Evolutionary conservation across 2,888 invertebrate genomes (phyloP).

Genomic region (Graphium colonna): DNA sequence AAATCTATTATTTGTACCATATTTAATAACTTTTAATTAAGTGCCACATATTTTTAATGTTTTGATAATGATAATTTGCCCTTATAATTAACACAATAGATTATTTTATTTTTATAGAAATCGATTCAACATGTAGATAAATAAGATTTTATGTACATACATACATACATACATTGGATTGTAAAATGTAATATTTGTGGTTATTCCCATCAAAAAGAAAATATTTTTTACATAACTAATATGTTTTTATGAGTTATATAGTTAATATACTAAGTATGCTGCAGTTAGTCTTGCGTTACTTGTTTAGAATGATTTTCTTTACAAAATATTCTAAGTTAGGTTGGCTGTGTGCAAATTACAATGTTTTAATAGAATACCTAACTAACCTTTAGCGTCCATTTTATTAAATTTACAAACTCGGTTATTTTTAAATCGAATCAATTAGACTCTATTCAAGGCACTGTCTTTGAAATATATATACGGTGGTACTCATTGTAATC

Average conservation of each 20-base stretch:
- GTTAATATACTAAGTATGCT: background rate
- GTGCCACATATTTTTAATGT: too few relatives aligned
- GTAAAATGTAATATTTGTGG: too few relatives aligned
- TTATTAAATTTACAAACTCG: slow-evolving; percentile 36
- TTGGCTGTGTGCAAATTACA: slow-evolving; percentile 19
- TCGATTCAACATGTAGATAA: background rate
- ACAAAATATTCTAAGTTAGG: slow-evolving; percentile 8
- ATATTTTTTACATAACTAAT: too few relatives aligned
- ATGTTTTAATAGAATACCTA: slow-evolving; percentile 32
- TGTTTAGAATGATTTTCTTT: slow-evolving; percentile 12
- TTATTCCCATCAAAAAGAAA: too few relatives aligned
- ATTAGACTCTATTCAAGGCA: slow-evolving; percentile 69
- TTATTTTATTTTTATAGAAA: too few relatives aligned
- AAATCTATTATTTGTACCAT: too few relatives aligned
- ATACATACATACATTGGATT: too few relatives aligned
- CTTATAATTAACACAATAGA: background rate
- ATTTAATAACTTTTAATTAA: too few relatives aligned
- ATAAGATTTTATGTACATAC: background rate
- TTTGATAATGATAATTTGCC: too few relatives aligned
- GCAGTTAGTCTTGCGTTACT: slow-evolving; percentile 3
- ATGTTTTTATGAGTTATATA: too few relatives aligned
- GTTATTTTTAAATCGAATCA: slow-evolving; percentile 31
- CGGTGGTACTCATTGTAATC: slow-evolving; percentile 40
- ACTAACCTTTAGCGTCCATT: slow-evolving; percentile 37
- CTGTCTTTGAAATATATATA: slow-evolving; percentile 69